phyloP scores from a whole-genome alignment of 2,113 vertebrate species.

The Prionailurus bengalensis region DNA sequence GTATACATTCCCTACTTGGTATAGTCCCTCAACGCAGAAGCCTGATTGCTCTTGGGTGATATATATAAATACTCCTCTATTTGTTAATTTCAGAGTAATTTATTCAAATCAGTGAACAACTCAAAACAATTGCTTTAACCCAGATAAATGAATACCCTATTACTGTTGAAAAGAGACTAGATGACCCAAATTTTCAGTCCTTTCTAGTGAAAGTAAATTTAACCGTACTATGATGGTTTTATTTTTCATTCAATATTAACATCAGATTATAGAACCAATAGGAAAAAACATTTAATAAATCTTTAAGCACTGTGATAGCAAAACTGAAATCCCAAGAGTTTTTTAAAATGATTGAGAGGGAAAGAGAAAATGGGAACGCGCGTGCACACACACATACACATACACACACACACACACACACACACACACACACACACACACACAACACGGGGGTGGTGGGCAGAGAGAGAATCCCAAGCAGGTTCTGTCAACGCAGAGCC shows the following conservation, averaged over 20 bases:
- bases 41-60: neutral
- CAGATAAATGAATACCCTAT: neutral
- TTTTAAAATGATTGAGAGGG: too few species aligned
- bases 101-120: slow-evolving; percentile 23
- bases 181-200: neutral
- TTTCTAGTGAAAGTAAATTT: slow-evolving; percentile 37
- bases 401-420: too few species aligned
- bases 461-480: too few species aligned
- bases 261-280: slow-evolving; percentile 16
- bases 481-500: too few species aligned
- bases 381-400: too few species aligned
- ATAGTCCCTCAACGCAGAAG: neutral
- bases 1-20: neutral
- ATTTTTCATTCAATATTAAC: slow-evolving; percentile 64
- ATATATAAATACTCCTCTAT: neutral
- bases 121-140: slow-evolving; percentile 26
- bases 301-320: neutral
- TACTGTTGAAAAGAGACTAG: neutral
- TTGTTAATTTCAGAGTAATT: slow-evolving; percentile 1
- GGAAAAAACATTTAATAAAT: slow-evolving; percentile 6
- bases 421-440: too few species aligned
- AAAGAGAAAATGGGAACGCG: too few species aligned
- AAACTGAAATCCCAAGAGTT: neutral
- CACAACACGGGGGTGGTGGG: too few species aligned
- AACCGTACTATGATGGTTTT: slow-evolving; percentile 9